phyloP scores from a whole-genome alignment of 2,113 vertebrate genomes.

The Sorex fumeus region DNA sequence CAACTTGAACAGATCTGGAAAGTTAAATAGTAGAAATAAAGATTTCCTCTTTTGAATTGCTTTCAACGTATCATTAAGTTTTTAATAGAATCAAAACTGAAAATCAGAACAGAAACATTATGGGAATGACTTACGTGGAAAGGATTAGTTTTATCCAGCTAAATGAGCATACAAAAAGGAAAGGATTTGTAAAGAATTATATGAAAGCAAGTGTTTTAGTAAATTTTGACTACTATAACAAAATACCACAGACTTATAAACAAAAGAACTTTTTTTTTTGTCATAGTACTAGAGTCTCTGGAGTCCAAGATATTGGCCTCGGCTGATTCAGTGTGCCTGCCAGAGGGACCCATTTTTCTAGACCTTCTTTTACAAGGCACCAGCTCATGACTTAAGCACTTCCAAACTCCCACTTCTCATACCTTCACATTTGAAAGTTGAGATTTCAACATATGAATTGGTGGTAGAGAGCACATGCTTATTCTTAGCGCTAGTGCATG shows the following conservation, averaged over 20 bases:
- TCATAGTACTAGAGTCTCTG: neutral
- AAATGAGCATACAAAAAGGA: constrained; percentile 30
- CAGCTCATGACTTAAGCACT: neutral
- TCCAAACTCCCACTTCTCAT: neutral
- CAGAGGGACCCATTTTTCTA: neutral
- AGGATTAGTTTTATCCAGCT: constrained; percentile 44
- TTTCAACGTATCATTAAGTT: constrained; percentile 20
- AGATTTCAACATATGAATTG: neutral
- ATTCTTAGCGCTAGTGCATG: neutral
- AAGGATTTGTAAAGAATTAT: neutral
- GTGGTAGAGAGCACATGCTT: neutral
- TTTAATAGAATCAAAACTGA: constrained; percentile 20
- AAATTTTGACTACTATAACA: neutral
- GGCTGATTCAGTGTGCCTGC: too few species aligned
- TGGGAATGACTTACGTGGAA: neutral
- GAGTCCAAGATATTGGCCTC: neutral
- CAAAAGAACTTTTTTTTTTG: too few species aligned
- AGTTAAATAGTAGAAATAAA: constrained; percentile 32
- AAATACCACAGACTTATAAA: neutral
- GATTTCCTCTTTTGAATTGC: neutral
- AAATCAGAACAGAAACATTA: neutral
- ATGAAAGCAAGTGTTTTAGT: constrained; percentile 1
- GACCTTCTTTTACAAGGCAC: neutral
- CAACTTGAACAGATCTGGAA: constrained; percentile 8
- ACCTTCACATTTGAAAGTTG: neutral